Conservation (phyloP, 2,113 vertebrate genomes). For the Zapus hudsonius region DNA sequence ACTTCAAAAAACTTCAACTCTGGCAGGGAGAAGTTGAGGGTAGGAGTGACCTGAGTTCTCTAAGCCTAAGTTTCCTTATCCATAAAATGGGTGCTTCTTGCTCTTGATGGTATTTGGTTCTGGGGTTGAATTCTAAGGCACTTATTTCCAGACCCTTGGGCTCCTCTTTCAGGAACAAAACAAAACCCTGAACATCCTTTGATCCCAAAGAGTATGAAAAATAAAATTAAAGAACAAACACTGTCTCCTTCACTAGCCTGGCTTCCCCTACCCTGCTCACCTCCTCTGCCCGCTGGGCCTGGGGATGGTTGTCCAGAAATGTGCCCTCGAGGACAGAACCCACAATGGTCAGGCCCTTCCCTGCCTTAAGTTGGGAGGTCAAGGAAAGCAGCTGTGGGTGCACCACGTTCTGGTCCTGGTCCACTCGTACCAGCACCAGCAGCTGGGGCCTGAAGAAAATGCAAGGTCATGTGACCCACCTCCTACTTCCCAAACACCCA, state of each 20-base stretch:
- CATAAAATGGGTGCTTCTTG: conserved; percentile 9
- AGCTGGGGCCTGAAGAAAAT: conserved; percentile 91
- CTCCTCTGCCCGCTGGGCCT: conserved; percentile 94
- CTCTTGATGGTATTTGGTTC: background rate
- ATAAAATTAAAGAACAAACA: background rate
- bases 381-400: conserved; percentile 97
- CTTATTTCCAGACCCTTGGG: background rate
- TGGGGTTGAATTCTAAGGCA: background rate
- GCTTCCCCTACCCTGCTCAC: conserved; percentile 88
- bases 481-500: background rate
- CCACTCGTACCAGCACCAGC: conserved; percentile 95
- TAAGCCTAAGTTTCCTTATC: conserved; percentile 18
- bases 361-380: conserved; percentile 97
- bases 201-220: background rate
- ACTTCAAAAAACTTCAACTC: background rate
- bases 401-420: conserved; percentile 95
- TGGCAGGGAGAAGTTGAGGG: background rate
- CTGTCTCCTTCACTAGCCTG: background rate
- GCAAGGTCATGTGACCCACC: background rate
- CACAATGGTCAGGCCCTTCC: conserved; percentile 98
- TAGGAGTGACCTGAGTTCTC: background rate
- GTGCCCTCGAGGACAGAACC: conserved; percentile 96
- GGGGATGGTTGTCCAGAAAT: conserved; percentile 92
- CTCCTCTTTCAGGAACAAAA: background rate
- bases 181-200: background rate